phyloP scores from a whole-genome alignment of 2,797 vertebrate species.

The Ibycter americanus region DNA sequence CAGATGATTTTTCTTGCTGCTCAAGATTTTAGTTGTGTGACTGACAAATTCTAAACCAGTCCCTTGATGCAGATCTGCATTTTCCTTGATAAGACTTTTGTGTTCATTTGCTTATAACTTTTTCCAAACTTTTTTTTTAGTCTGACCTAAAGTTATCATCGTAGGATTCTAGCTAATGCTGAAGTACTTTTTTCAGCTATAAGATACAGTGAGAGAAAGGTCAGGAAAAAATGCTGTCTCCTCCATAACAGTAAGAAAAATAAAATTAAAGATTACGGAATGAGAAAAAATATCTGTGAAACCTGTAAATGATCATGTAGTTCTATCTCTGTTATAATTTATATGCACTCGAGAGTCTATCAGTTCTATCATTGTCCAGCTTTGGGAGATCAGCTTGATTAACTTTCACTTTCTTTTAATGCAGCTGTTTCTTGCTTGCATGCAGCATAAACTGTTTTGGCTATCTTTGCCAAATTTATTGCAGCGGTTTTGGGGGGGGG shows the following conservation, averaged over 20 bases:
- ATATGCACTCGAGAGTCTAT: background rate
- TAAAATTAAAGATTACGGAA: background rate
- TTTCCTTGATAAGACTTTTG: background rate
- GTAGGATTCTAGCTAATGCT: background rate
- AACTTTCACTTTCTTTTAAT: background rate
- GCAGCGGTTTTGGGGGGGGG: background rate
- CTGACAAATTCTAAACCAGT: background rate
- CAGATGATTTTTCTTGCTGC: background rate
- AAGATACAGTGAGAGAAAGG: background rate
- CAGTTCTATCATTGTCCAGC: background rate
- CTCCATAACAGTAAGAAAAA: background rate
- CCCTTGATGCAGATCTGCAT: background rate
- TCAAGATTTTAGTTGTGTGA: background rate
- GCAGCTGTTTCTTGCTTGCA: background rate
- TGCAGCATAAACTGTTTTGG: background rate
- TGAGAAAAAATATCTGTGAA: background rate
- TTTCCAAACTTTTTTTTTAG: background rate
- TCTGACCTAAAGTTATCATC: background rate
- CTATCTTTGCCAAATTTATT: background rate
- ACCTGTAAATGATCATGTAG: background rate
- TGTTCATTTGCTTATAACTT: background rate
- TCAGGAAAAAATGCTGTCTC: background rate
- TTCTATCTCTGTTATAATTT: background rate
- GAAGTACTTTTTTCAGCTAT: background rate
- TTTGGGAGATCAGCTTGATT: background rate